Conservation (phyloP, 2,113 vertebrate genomes). For the Nibea coibor region DNA sequence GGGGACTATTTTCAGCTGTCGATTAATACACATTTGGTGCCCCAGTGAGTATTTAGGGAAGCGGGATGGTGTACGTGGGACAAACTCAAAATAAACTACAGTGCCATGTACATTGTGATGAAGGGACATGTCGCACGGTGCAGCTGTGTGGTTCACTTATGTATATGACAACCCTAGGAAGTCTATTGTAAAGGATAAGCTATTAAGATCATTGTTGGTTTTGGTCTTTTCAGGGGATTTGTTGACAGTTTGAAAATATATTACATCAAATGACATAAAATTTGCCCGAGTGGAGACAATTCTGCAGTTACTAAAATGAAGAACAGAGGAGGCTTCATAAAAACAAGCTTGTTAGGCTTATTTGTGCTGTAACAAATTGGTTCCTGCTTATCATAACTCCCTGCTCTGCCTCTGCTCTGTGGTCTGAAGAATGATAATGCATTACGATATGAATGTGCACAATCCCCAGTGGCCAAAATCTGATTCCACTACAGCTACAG, state of each 20-base stretch:
- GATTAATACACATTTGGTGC: constrained; percentile 20
- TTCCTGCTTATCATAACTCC: background rate
- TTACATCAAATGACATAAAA: background rate
- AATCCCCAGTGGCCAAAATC: constrained; percentile 7
- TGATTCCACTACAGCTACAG: background rate
- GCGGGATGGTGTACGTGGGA: background rate
- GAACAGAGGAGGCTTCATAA: background rate
- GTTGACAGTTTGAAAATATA: constrained; percentile 4
- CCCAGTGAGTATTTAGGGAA: constrained; percentile 3
- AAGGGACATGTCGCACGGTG: background rate
- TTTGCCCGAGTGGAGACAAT: background rate
- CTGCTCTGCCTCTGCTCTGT: constrained; percentile 12
- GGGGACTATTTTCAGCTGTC: constrained; percentile 15
- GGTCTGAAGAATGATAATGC: constrained; percentile 8
- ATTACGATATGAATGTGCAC: constrained; percentile 6
- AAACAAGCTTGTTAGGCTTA: constrained; percentile 17
- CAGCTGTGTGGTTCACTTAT: background rate
- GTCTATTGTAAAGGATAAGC: background rate
- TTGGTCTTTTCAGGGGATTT: constrained; percentile 22
- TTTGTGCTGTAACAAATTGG: constrained; percentile 30
- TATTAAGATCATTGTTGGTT: background rate
- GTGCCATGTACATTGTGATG: background rate
- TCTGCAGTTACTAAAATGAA: constrained; percentile 11
- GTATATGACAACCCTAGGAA: background rate
- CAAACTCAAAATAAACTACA: background rate